Base-by-base conservation (phyloP, 2,888 invertebrate genomes). In the Oithona nana region DNA sequence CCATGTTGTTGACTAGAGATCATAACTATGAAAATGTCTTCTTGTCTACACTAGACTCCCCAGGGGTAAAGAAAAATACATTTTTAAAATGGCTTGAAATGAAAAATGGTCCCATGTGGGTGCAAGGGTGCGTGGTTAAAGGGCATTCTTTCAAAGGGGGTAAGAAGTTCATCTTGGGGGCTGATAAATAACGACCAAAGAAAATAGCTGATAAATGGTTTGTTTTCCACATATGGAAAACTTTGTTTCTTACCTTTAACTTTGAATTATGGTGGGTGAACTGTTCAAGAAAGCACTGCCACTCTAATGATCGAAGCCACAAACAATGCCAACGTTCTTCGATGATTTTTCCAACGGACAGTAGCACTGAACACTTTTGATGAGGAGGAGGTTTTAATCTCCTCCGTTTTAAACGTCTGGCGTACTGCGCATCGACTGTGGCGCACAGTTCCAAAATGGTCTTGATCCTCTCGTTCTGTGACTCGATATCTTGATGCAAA, bases 271-370 rank as follows among this genome's bases (percentile, higher is more conserved):
- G 16, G 8, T 6, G 16, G 8, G 50, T 29, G 26, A 59, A 54
- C 28, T 66, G 72, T 67, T 75, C 75, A 55, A 75, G 67, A 39
- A 71, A 68, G 66, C 71, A 74, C 69, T 73, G 73, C 70, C 73
- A 72, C 68, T 75, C 75, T 64, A 75, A 66, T 13, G 73, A 73
- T 66, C 70, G 70, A 29, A 75, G 67, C 74, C 74, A 74, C 63
- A 74, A 68, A 50, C 70, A 70, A 65, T 75, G 75, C 73, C 74
- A 75, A 52, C 72, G 69, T 39, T 68, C 68, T 67, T 74, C 72
- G 16, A 39, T 39, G 39, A 39, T 39, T 16, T 39, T 39, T 39
- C 39, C 39, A 39, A 39, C 39, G 8, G 39, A 39, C 16, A 39
- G 39, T 16, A 39, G 8, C 6, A 39, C 39, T 16, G 39, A 39